Conservation (phyloP, 2,797 vertebrate genomes). For the Platalea minor region DNA sequence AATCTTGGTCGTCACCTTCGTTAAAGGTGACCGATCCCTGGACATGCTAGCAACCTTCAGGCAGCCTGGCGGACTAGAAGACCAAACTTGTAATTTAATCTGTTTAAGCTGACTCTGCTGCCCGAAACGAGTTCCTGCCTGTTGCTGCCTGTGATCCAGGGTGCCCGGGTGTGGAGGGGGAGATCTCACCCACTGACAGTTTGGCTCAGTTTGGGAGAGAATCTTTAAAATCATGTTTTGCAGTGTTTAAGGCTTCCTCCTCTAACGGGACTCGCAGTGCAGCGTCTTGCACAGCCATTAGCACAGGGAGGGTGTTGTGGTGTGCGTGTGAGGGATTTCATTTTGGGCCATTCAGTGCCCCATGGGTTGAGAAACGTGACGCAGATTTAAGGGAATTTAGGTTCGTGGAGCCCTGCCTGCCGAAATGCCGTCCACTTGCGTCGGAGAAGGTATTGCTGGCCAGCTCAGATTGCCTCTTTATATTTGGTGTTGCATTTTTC, state of each 20-base stretch:
- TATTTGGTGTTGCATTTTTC: neutral
- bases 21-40: neutral
- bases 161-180: fast-evolving
- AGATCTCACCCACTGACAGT: neutral
- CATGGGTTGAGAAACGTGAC: fast-evolving
- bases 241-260: neutral
- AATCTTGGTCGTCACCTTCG: too few species aligned
- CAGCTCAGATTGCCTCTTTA: neutral
- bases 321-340: neutral
- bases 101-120: neutral
- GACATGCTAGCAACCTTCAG: neutral
- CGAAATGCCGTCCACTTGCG: neutral
- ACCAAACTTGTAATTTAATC: neutral
- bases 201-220: neutral
- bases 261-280: neutral
- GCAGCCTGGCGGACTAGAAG: neutral
- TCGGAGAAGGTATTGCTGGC: neutral
- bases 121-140: neutral
- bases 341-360: neutral
- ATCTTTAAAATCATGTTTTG: neutral
- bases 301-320: neutral
- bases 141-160: neutral
- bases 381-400: neutral
- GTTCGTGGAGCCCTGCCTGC: neutral
- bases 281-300: neutral